phyloP scores from a whole-genome alignment of 2,113 vertebrate genomes.

The Catharus fuscescens region DNA sequence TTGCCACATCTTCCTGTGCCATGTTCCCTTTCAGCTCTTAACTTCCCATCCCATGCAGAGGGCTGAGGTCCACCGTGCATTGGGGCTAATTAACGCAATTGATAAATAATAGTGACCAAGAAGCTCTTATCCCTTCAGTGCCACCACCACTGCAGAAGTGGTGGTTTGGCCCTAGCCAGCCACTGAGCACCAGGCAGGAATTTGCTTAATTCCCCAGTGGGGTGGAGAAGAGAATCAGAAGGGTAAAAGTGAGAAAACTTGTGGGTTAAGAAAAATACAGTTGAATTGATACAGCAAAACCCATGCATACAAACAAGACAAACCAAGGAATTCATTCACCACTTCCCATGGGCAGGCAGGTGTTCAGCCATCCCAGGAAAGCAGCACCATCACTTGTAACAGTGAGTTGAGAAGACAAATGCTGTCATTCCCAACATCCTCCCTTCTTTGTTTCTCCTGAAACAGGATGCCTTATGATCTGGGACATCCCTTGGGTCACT shows the following conservation, averaged over 20 bases:
- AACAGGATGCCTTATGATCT: not conserved
- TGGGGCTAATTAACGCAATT: not conserved
- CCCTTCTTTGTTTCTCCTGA: not conserved
- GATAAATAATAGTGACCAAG: not conserved
- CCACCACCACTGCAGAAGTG: not conserved
- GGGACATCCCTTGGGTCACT: not conserved
- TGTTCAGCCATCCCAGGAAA: not conserved
- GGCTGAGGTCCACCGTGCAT: not conserved
- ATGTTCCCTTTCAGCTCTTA: not conserved
- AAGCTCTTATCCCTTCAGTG: not conserved
- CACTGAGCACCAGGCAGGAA: not conserved
- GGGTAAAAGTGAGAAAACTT: not conserved
- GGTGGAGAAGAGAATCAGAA: not conserved
- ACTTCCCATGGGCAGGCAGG: not conserved
- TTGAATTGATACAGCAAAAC: not conserved
- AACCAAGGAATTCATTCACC: not conserved
- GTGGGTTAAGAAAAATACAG: not conserved
- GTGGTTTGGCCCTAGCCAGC: not conserved
- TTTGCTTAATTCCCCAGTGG: not conserved
- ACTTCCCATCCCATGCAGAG: not conserved
- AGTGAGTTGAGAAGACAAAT: not conserved
- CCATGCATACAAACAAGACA: not conserved
- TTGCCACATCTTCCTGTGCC: not conserved
- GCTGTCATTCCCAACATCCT: fast-evolving
- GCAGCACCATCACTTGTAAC: not conserved